Evolutionary conservation across 2,888 invertebrate genomes (phyloP), one percentile per base, ranked within the genome.

Genomic region (Parnassius apollo): DNA sequence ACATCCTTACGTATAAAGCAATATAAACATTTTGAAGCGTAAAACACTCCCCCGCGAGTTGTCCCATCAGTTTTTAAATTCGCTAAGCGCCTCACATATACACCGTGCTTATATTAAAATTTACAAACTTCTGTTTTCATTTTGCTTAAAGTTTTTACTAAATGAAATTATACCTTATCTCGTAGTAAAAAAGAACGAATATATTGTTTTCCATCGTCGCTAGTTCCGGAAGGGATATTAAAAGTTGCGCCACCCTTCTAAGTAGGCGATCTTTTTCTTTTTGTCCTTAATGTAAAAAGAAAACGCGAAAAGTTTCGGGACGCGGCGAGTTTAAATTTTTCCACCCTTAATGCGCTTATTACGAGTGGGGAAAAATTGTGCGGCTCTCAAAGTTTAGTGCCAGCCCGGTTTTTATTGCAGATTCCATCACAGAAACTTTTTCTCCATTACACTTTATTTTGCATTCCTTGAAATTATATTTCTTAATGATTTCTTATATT

Each of bases 261-360:
- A 90, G 89, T 88, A 88, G 83, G 74, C 78, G 78, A 75, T 63
- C 51, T 74, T 75, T 76, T 82, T 77, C 76, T 81, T 82, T 89
- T 83, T 83, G 81, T 85, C 82, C 83, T 83, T 88, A 89, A 89
- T 89, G 89, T 85, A 89, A 90, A 90, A 90, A 89, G 88, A 88
- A 90, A 89, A 88, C 86, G 83, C 85, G 76, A 78, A 86, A 88
- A 86, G 77, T 88, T 88, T 86, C 76, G 77, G 85, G 81, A 78
- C 79, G 79, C 75, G 80, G 78, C 77, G 83, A 86, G 85, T 87
- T 86, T 83, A 84, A 83, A 77, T 83, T 83, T 85, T 82, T 86
- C 83, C 80, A 78, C 83, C 86, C 88, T 84, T 91, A 91, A 90
- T 91, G 91, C 91, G 90, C 88, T 91, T 91, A 91, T 91, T 91